Conservation (phyloP, 2,113 vertebrate species). For the Etia nguti region DNA sequence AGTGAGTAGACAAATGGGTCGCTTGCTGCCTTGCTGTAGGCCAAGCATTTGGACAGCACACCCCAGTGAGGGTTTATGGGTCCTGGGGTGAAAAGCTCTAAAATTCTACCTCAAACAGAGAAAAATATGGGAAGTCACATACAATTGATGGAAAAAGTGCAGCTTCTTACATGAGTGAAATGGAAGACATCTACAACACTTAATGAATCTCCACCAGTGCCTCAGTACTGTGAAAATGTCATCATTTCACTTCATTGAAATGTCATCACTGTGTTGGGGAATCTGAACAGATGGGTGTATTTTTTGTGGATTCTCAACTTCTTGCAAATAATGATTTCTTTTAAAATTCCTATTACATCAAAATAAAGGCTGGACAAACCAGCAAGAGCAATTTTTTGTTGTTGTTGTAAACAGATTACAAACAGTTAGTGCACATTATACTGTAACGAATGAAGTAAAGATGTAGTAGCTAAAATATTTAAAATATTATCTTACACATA, state of each 20-base stretch:
- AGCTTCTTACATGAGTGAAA: conserved; percentile 15
- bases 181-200: conserved; percentile 16
- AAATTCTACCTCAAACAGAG: conserved; percentile 76
- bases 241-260: conserved; percentile 38
- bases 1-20: conserved; percentile 97
- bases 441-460: background rate
- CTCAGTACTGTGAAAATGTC: conserved; percentile 11
- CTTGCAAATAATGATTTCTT: background rate
- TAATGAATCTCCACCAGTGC: background rate
- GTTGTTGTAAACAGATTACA: background rate
- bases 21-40: conserved; percentile 92
- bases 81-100: conserved; percentile 81
- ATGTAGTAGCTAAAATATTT: background rate
- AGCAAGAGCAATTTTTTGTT: background rate
- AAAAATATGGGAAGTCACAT: conserved; percentile 8
- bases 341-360: background rate
- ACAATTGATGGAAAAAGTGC: background rate
- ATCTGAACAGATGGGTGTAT: background rate
- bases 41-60: conserved; percentile 88
- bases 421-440: background rate
- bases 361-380: background rate
- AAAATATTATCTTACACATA: background rate
- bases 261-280: conserved; percentile 25
- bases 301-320: background rate
- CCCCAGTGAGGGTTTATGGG: conserved; percentile 88